These are phyloP conservation scores for Pelmatolapia mariae DNA, from an alignment of 2,113 vertebrate genomes.

Conservation along the genomic window DNA sequence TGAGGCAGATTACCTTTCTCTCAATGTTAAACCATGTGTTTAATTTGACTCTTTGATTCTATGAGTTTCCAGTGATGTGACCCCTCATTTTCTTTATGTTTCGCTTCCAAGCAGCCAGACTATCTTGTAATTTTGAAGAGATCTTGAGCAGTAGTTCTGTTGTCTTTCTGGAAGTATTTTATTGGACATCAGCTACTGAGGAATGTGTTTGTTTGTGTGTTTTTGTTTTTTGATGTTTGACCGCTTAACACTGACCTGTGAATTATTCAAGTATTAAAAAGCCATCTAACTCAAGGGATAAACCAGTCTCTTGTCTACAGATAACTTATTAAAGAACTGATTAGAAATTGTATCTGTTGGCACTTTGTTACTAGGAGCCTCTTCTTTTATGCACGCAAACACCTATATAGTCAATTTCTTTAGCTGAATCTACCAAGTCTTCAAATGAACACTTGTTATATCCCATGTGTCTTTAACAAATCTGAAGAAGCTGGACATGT, in stretches of 20 bases:
- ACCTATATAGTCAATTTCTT: neutral
- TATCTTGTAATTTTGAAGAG: neutral
- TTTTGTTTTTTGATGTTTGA: neutral
- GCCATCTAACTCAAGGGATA: neutral
- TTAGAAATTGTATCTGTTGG: neutral
- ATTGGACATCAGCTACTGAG: neutral
- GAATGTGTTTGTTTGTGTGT: neutral
- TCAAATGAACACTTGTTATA: neutral
- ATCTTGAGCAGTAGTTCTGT: neutral
- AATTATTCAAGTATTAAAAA: neutral
- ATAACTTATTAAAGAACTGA: neutral
- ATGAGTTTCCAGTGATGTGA: neutral
- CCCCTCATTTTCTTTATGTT: neutral
- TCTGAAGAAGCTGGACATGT: neutral
- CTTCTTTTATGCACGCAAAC: neutral
- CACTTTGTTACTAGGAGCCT: neutral
- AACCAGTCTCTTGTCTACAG: neutral
- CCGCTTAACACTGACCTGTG: neutral
- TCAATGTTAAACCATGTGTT: fast-evolving
- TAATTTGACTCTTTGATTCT: neutral
- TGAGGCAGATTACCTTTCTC: neutral
- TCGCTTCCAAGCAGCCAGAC: neutral
- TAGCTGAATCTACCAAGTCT: neutral
- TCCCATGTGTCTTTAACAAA: neutral
- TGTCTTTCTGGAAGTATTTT: neutral